phyloP scores from a whole-genome alignment of 2,888 invertebrate species.

The Nudaria mundana region DNA sequence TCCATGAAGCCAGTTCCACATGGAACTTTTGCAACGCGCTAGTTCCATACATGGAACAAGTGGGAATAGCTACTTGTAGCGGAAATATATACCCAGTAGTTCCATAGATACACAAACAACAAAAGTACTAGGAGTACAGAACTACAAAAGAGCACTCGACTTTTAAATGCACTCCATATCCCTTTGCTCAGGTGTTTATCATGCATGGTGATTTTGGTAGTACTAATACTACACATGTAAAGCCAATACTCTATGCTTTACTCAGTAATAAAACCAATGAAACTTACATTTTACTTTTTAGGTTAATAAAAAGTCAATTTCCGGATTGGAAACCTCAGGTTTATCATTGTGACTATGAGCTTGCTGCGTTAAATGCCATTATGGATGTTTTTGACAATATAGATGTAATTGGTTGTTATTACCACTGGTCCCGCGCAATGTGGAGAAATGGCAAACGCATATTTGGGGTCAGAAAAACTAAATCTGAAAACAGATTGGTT shows the following conservation, averaged over 20 bases:
- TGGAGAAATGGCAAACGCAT: neutral
- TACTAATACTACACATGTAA: conserved; percentile 2
- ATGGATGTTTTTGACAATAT: neutral
- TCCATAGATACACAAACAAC: too few species aligned
- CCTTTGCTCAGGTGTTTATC: neutral
- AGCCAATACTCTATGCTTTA: conserved; percentile 2
- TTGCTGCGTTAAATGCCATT: conserved; percentile 1
- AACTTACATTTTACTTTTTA: neutral
- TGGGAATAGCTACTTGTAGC: too few species aligned
- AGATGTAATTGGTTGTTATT: neutral
- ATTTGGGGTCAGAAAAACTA: neutral
- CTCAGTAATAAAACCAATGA: neutral
- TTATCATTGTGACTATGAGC: conserved; percentile 1
- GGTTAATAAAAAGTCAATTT: neutral
- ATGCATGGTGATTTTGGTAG: neutral
- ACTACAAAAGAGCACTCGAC: neutral
- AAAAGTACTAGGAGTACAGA: neutral
- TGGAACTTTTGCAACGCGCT: too few species aligned
- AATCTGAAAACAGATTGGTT: conserved; percentile 2
- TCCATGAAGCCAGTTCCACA: neutral
- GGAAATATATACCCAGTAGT: neutral
- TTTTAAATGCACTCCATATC: neutral
- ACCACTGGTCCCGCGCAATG: neutral
- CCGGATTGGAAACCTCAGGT: neutral
- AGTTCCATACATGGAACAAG: too few species aligned